phyloP scores from a whole-genome alignment of 2,113 vertebrate genomes.

The Pheucticus melanocephalus region DNA sequence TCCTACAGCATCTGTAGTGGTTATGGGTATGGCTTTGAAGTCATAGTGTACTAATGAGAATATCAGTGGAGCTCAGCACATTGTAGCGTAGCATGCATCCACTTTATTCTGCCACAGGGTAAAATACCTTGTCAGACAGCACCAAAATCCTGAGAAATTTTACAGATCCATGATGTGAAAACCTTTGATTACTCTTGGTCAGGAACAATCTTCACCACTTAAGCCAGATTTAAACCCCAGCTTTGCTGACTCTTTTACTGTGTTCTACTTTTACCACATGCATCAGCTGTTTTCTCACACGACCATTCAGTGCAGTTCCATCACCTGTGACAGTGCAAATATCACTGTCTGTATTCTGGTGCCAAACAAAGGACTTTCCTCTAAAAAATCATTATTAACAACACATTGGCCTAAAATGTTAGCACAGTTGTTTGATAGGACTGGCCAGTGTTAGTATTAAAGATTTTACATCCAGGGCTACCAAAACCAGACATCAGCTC shows the following conservation, averaged over 20 bases:
- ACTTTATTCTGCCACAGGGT: neutral
- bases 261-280: accelerated
- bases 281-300: neutral
- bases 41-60: neutral
- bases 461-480: neutral
- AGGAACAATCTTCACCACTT: neutral
- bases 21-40: neutral
- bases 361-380: neutral
- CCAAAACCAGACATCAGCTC: neutral
- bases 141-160: neutral
- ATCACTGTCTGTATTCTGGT: neutral
- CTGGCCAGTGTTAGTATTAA: neutral
- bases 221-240: neutral
- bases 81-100: too few species aligned
- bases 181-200: neutral
- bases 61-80: neutral
- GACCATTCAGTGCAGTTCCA: neutral
- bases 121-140: neutral
- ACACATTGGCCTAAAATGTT: neutral
- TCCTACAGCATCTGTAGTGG: neutral
- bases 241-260: neutral
- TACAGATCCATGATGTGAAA: neutral
- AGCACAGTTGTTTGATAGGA: neutral
- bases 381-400: neutral
- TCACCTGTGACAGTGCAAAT: neutral